Conservation (phyloP, 2,113 vertebrate species). For the Lagopus muta region DNA sequence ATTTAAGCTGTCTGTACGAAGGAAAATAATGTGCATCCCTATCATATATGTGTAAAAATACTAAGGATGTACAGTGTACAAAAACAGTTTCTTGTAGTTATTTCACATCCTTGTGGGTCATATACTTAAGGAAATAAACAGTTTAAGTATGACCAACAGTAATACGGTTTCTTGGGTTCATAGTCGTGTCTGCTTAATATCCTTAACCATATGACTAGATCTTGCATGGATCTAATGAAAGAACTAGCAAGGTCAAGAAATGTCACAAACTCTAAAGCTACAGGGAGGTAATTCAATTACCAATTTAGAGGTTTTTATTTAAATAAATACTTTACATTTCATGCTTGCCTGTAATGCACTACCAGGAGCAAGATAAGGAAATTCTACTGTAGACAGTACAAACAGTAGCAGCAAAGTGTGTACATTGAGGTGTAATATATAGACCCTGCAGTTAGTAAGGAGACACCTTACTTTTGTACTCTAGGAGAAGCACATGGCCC, state of each 20-base stretch:
- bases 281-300: slow-evolving; percentile 89
- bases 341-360: slow-evolving; percentile 95
- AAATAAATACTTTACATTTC: slow-evolving; percentile 97
- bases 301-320: slow-evolving; percentile 88
- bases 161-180: slow-evolving; percentile 82
- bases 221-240: slow-evolving; percentile 85
- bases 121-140: slow-evolving; percentile 85
- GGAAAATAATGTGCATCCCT: slow-evolving; percentile 96
- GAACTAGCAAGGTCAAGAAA: slow-evolving; percentile 89
- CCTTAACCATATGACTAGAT: slow-evolving; percentile 86
- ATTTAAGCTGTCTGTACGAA: slow-evolving; percentile 97
- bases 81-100: slow-evolving; percentile 92
- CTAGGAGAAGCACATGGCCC: slow-evolving; percentile 79
- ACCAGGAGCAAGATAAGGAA: slow-evolving; percentile 88
- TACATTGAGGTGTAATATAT: slow-evolving; percentile 84
- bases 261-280: slow-evolving; percentile 92
- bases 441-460: slow-evolving; percentile 88
- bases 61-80: slow-evolving; percentile 98
- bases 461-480: slow-evolving; percentile 79
- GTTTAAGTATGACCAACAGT: slow-evolving; percentile 84
- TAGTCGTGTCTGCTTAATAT: slow-evolving; percentile 84
- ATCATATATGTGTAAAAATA: slow-evolving; percentile 98
- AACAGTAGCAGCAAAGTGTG: slow-evolving; percentile 95
- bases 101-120: slow-evolving; percentile 90
- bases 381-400: slow-evolving; percentile 88